Evolutionary conservation across 2,797 vertebrate genomes (phyloP), one percentile per base, ranked within the genome.

Genomic region (Columba guinea): DNA sequence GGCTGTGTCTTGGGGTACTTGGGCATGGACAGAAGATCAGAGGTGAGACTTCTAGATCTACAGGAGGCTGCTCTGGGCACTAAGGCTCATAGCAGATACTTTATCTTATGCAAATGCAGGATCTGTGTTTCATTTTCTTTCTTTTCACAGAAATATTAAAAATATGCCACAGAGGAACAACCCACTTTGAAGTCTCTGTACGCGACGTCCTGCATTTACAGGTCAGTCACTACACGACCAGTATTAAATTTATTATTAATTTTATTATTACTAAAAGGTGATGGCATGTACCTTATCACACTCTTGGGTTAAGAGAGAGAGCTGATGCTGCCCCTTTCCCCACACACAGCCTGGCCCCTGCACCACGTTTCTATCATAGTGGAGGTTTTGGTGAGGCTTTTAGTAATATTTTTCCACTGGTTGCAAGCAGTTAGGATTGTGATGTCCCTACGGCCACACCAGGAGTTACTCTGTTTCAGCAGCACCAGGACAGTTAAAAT

Each of bases 111-210:
- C 22, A 92, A 75, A 48, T 2, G 0, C 22, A 41, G 35, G 39
- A 32, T 46, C 13, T 80, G 19, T n/a, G 44, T 56, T 81, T 67
- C 0, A 24, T 26, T 81, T 90, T 60, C 7, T 53, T 63, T 53
- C n/a, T 79, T 46, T 68, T 26, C 67, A 27, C 34, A 83, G 52
- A 74, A 83, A 44, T 51, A 48, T 6, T 12, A 58, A 51, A 62
- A 83, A 44, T 5, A 35, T 2, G 1, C 27, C 6, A 3, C 41
- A 46, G 67, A 58, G 34, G 26, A 92, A 41, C 8, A 53, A 22
- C 30, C 26, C 2, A 4, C 22, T 69, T 63, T 1, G 4, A 80
- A 73, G 35, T 35, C 9, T 10, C 55, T 0, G 0, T 23, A 23
- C 12, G 37, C 15, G 32, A 48, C 0, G 0, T n/a, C 56, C 34